Conservation (phyloP, 2,113 vertebrate species). For the cattle (Bos taurus) region DNA sequence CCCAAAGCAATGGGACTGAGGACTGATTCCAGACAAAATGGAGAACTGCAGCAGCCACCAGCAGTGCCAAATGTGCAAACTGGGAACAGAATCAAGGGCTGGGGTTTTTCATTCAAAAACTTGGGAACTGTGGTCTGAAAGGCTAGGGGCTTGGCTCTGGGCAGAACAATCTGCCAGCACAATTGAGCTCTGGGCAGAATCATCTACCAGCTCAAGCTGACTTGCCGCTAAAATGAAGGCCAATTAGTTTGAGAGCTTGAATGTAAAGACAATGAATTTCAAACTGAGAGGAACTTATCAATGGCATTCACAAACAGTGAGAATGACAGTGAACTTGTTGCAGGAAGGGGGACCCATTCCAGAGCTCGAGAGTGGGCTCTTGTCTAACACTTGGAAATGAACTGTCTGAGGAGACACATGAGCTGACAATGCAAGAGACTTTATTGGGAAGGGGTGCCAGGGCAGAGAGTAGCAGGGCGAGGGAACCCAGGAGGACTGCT, state of each 20-base stretch:
- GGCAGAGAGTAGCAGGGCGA: too few species aligned
- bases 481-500: too few species aligned
- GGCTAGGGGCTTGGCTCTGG: neutral
- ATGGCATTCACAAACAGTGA: neutral
- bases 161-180: neutral
- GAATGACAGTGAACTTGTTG: neutral
- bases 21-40: neutral
- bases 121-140: neutral
- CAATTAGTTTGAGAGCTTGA: neutral
- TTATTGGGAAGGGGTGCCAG: too few species aligned
- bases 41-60: neutral
- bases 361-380: too few species aligned
- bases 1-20: neutral
- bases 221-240: neutral
- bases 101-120: neutral
- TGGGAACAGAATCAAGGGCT: neutral
- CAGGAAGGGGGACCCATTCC: too few species aligned
- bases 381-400: too few species aligned
- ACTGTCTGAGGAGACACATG: too few species aligned
- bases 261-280: neutral
- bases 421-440: too few species aligned
- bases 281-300: neutral
- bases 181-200: neutral
- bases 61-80: neutral
- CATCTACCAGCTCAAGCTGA: neutral